Conservation (phyloP, 2,113 vertebrate genomes). For the Apaloderma vittatum region DNA sequence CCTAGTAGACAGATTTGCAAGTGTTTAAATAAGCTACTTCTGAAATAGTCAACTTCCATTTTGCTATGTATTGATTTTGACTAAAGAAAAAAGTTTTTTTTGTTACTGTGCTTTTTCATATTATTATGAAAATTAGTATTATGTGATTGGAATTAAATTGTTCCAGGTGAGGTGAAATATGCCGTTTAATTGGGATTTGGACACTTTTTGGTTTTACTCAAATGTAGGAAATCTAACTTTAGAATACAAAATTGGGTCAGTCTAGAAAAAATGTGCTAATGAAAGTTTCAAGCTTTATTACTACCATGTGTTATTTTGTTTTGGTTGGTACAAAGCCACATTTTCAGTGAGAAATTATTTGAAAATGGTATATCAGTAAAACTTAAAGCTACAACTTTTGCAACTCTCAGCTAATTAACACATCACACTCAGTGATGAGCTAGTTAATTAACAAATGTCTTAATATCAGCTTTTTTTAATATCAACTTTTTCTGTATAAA, state of each 20-base stretch:
- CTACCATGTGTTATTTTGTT: not conserved
- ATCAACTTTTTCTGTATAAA: not conserved
- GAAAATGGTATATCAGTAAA: not conserved
- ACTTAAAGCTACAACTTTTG: not conserved
- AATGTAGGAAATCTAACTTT: not conserved
- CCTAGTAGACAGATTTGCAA: not conserved
- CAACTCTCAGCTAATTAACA: not conserved
- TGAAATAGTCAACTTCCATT: not conserved
- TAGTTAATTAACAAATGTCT: not conserved
- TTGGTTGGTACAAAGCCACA: not conserved
- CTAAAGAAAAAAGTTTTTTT: not conserved
- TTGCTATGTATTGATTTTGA: not conserved
- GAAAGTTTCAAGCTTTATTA: not conserved
- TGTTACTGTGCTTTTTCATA: not conserved
- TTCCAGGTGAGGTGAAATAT: not conserved
- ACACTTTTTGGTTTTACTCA: not conserved
- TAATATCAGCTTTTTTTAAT: not conserved
- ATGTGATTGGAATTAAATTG: not conserved
- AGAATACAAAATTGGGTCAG: not conserved
- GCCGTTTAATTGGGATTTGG: not conserved
- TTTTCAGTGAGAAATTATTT: not conserved
- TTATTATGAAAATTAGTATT: not conserved
- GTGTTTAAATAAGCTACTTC: not conserved
- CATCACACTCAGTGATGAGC: not conserved
- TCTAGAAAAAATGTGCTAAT: not conserved